Conservation (phyloP, 2,797 vertebrate genomes). For the Tapirus indicus region DNA sequence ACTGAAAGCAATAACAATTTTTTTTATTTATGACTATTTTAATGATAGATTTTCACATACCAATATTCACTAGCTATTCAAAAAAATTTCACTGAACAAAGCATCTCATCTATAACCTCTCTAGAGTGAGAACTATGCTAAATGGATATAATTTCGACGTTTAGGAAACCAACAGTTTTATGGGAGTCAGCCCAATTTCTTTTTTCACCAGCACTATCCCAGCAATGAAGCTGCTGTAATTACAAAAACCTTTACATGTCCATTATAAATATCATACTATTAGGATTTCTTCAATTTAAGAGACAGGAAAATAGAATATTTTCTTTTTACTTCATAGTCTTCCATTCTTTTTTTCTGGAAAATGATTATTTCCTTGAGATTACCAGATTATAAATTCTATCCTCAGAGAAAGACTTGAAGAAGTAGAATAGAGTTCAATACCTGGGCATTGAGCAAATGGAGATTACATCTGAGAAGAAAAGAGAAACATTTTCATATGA, state of each 20-base stretch:
- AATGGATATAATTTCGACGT: background rate
- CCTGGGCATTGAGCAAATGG: background rate
- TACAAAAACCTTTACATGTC: background rate
- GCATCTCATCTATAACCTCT: background rate
- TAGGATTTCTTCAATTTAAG: background rate
- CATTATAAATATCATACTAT: background rate
- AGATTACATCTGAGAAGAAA: slow-evolving; percentile 3
- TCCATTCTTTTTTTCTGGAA: background rate
- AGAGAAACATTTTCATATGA: background rate
- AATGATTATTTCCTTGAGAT: slow-evolving; percentile 13
- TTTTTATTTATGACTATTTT: background rate
- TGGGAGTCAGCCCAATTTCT: background rate
- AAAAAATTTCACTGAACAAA: slow-evolving; percentile 3
- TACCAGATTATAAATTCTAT: background rate
- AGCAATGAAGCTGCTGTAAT: background rate
- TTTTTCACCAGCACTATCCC: background rate
- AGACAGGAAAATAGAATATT: background rate
- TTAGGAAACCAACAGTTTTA: background rate
- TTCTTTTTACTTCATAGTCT: background rate
- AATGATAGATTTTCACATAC: background rate
- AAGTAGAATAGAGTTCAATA: background rate
- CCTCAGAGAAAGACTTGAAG: background rate
- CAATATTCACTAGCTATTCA: background rate
- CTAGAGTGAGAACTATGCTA: background rate
- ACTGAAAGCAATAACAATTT: background rate